Conservation (phyloP, 2,797 vertebrate genomes). For the Simalia tracyae region DNA sequence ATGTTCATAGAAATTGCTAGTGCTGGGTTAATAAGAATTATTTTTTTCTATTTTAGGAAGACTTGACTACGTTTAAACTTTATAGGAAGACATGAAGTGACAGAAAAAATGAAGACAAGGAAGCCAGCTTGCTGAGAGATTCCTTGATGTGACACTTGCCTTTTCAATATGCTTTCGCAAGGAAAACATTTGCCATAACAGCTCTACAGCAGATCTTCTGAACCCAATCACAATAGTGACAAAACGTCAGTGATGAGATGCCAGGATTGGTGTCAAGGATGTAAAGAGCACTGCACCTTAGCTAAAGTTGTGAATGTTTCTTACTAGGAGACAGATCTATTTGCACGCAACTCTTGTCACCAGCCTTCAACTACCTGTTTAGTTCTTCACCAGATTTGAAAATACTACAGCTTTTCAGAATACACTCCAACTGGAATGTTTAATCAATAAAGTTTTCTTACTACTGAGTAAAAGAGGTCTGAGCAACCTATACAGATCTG, state of each 20-base stretch:
- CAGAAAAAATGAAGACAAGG: not conserved
- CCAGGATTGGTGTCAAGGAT: conserved; percentile 1
- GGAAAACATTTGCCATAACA: conserved; percentile 18
- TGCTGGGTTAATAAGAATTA: not conserved
- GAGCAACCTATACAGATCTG: not conserved
- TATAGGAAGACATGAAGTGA: not conserved
- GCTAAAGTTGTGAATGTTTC: conserved; percentile 33
- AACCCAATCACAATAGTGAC: conserved; percentile 30
- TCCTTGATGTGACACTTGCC: conserved; percentile 9
- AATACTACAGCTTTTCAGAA: conserved; percentile 14
- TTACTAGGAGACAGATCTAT: conserved; percentile 37
- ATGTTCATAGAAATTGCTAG: not conserved
- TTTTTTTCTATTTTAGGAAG: not conserved
- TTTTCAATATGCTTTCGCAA: conserved; percentile 13
- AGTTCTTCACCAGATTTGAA: conserved; percentile 42
- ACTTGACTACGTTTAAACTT: not conserved
- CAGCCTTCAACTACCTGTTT: conserved; percentile 55
- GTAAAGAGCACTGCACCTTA: conserved; percentile 38
- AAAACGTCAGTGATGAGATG: conserved; percentile 3
- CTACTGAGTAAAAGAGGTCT: not conserved
- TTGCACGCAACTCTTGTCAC: conserved; percentile 31
- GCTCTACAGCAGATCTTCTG: conserved; percentile 5
- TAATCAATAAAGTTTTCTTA: not conserved
- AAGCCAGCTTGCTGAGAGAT: conserved; percentile 3
- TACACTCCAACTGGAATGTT: not conserved